Evolutionary conservation across 2,113 vertebrate species (phyloP).

Genomic region (Tonatia bakeri): DNA sequence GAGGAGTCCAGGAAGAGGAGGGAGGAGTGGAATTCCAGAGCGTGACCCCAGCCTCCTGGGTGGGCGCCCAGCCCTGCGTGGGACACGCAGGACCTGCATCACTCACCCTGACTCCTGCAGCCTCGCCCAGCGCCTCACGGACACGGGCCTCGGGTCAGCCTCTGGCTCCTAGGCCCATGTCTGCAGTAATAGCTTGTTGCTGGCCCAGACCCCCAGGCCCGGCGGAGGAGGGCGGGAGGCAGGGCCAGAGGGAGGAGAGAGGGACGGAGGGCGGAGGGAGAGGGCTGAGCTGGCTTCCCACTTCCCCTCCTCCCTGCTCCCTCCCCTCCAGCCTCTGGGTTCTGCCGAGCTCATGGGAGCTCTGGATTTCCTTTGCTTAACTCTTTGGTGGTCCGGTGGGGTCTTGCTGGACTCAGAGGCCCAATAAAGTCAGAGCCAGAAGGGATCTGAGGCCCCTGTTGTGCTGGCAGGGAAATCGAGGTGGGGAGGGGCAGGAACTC

Average conservation of each 20-base stretch:
- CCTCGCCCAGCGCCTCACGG: slow-evolving; percentile 1
- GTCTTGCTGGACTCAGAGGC: background rate
- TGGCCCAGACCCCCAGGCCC: slow-evolving; percentile 45
- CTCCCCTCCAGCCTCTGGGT: slow-evolving; percentile 18
- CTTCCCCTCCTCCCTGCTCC: slow-evolving; percentile 37
- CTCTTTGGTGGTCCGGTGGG: slow-evolving; percentile 39
- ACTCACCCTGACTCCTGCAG: slow-evolving; percentile 66
- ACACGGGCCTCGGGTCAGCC: background rate
- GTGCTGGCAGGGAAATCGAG: background rate
- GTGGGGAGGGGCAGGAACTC: background rate
- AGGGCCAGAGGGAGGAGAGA: background rate
- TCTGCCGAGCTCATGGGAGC: background rate
- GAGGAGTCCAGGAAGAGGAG: background rate
- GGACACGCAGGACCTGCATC: background rate
- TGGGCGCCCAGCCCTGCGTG: background rate
- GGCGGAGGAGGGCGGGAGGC: background rate
- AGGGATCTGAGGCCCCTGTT: background rate
- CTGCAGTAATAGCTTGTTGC: slow-evolving; percentile 1
- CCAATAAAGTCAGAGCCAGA: background rate
- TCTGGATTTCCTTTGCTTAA: slow-evolving; percentile 57
- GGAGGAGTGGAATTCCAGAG: background rate
- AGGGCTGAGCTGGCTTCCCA: slow-evolving; percentile 47
- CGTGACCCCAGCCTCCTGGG: background rate
- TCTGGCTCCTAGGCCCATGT: slow-evolving; percentile 63
- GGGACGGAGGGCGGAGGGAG: background rate